Base-by-base conservation (phyloP, 2,797 vertebrate species). In the Kryptolebias ocellatus region DNA sequence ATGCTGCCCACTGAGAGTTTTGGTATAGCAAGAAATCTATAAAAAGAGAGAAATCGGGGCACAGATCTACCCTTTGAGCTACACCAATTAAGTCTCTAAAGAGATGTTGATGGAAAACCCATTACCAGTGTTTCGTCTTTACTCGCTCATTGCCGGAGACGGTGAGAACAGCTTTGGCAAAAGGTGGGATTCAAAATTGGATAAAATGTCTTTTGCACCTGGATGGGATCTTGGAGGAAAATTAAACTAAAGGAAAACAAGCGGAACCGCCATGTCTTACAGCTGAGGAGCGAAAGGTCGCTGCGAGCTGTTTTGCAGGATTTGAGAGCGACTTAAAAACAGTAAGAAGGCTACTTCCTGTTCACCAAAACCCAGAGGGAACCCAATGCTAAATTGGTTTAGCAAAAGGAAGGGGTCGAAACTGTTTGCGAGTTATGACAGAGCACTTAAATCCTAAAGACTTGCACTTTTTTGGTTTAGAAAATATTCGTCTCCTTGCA, bases 121-220 rank as follows among this genome's bases (percentile, higher is more conserved):
- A 60, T 60, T 60, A 60, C 15, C 17, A 20, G 3, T 12, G 34
- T 60, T 60, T 34, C 12, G 11, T 8, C 9, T 11, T 29, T 16
- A 20, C 28, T 6, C 58, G 15, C 11, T 60, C 11, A 10, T 12
- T 12, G n/a, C n/a, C 16, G 9, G 1, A 63, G 37, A 18, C 20
- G 1, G 20, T 14, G 17, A 39, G 53, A 47, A 65, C 55, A 51
- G 5, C 56, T 67, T 50, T 53, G 5, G 29, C 18, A 27, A 6
- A n/a, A 7, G 7, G 39, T 42, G 31, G n/a, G 60, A 42, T 52
- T 6, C 11, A 49, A 64, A 72, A 60, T 67, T 20, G 46, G 51
- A 72, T 74, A 12, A 67, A 34, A 61, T 59, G 45, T 78, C 27
- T 28, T 24, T 44, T 51, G 16, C 18, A 37, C 17, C 28, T 27